Base-by-base conservation (phyloP, 2,888 invertebrate genomes). In the Automeris io region DNA sequence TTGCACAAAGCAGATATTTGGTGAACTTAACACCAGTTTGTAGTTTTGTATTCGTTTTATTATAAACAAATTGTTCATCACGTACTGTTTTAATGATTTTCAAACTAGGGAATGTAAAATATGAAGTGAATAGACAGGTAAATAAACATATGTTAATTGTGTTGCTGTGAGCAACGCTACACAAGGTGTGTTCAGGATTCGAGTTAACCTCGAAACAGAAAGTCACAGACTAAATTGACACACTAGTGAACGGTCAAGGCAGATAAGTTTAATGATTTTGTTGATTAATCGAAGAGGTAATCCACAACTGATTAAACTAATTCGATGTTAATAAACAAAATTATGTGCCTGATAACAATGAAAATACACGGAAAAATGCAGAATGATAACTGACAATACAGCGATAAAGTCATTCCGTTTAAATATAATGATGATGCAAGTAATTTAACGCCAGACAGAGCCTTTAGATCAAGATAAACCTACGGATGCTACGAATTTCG, bases 131-230 rank as follows among this genome's bases (percentile, higher is more conserved):
- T 56, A 57, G 52, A 57, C 55, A 66, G n/a, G n/a, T n/a, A n/a
- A n/a, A n/a, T n/a, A n/a, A n/a, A n/a, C n/a, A 16, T 29, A 29
- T 57, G 56, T 54, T 66, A 64, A 66, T 62, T 61, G 52, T 23
- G 22, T 5, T 23, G 13, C 23, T 37, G 37, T 22, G 37, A 48
- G 53, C 49, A 51, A 46, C 46, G 43, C 53, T 61, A 48, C 58
- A 61, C 53, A 68, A 63, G 63, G 57, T 52, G 49, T 43, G 48
- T 51, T 49, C 61, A 65, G 61, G 63, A 72, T 66, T 61, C 57
- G 54, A 64, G 62, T 61, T 59, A 73, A 72, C 77, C 76, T 82
- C 73, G 72, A 68, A 72, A 73, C 65, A 61, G 75, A 79, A 81
- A 81, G 78, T 75, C 64, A 45, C 58, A 55, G 57, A 54, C 62